Conservation (phyloP, 2,797 vertebrate species). For the Schizopygopsis pylzovi region DNA sequence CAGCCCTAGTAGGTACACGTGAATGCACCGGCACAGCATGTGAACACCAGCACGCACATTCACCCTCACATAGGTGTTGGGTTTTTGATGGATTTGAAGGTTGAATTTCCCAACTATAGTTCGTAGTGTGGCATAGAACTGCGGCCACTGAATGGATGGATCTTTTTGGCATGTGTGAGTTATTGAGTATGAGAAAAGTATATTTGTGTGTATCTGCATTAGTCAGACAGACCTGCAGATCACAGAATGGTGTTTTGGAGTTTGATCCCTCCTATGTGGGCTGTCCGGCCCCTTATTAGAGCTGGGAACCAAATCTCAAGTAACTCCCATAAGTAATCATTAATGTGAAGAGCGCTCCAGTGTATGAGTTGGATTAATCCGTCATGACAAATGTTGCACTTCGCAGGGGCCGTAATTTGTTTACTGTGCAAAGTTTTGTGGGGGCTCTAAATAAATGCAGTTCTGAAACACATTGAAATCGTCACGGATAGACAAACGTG, state of each 20-base stretch:
- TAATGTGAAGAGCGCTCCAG: slow-evolving; percentile 68
- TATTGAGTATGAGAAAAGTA: neutral
- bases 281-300: slow-evolving; percentile 47
- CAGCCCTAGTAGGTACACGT: slow-evolving; percentile 1
- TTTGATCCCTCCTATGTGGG: slow-evolving; percentile 35
- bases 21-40: slow-evolving; percentile 19
- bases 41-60: slow-evolving; percentile 36
- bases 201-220: slow-evolving; percentile 23
- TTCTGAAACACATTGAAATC: slow-evolving; percentile 31
- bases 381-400: slow-evolving; percentile 72
- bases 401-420: slow-evolving; percentile 70
- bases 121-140: neutral
- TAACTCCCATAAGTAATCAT: slow-evolving; percentile 68
- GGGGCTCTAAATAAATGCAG: slow-evolving; percentile 43
- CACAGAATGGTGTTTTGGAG: neutral
- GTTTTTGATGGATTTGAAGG: slow-evolving; percentile 7
- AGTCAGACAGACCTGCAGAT: neutral
- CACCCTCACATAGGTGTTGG: slow-evolving; percentile 41
- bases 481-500: slow-evolving; percentile 33
- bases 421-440: slow-evolving; percentile 54
- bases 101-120: neutral
- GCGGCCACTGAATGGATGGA: neutral
- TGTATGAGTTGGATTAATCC: slow-evolving; percentile 66
- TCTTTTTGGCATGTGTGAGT: neutral
- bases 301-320: slow-evolving; percentile 61